phyloP scores from a whole-genome alignment of 2,797 vertebrate species.

The Syngnathus acus region DNA sequence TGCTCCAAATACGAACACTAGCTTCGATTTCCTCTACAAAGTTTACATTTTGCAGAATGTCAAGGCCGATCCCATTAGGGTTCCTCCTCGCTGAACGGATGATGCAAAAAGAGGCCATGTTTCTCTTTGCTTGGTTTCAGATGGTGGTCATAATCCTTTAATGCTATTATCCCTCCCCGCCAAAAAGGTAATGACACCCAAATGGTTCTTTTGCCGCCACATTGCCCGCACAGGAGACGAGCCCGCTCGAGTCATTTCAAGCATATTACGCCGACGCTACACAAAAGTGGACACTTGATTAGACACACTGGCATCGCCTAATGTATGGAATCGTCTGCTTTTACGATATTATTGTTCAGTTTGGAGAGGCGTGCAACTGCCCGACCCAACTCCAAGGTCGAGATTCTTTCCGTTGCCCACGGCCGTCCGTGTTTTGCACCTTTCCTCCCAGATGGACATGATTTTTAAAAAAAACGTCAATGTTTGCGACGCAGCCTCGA shows the following conservation, averaged over 20 bases:
- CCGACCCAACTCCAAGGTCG: too few species aligned
- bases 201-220: conserved; percentile 51
- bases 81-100: not conserved
- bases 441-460: not conserved
- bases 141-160: conserved; percentile 35
- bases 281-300: conserved; percentile 5
- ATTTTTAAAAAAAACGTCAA: not conserved
- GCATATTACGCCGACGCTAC: conserved; percentile 28
- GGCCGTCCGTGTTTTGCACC: not conserved
- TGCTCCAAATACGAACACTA: not conserved
- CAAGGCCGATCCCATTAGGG: not conserved
- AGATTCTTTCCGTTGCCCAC: not conserved
- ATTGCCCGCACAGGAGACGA: conserved; percentile 33
- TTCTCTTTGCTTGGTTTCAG: not conserved
- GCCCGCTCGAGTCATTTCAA: conserved; percentile 18
- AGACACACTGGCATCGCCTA: not conserved
- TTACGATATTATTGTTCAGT: too few species aligned
- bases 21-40: not conserved
- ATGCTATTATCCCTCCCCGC: conserved; percentile 30
- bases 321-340: not conserved
- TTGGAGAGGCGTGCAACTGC: too few species aligned
- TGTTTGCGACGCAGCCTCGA: not conserved
- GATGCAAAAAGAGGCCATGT: not conserved
- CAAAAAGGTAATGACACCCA: conserved; percentile 31
- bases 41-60: not conserved